Percentiles rank a stretch among this genome's conserved stretches.
Evolutionary conservation across 2,888 invertebrate genomes (phyloP).

Genomic region (Chironomus tentans): DNA sequence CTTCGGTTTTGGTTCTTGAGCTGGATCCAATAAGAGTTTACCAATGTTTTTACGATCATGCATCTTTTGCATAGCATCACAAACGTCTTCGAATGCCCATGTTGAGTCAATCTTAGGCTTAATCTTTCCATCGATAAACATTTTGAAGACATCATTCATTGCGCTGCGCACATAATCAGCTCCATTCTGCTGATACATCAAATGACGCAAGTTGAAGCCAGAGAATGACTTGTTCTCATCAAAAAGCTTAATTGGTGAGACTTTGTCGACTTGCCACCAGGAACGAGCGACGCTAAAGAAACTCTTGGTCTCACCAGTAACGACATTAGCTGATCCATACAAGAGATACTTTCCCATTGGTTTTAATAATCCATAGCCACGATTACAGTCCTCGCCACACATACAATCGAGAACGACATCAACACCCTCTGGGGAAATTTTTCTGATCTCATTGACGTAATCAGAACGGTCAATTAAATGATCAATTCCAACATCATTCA

Average conservation of each 20-base stretch:
- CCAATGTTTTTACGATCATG: slow-evolving; percentile 87
- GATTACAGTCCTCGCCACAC: slow-evolving; percentile 81
- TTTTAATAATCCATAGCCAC: slow-evolving; percentile 70
- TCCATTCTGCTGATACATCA: slow-evolving; percentile 69
- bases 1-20: slow-evolving; percentile 68
- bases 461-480: slow-evolving; percentile 73
- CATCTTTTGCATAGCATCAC: slow-evolving; percentile 87
- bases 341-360: slow-evolving; percentile 84
- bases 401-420: slow-evolving; percentile 81
- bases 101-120: slow-evolving; percentile 75
- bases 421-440: slow-evolving; percentile 68
- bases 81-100: slow-evolving; percentile 79
- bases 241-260: slow-evolving; percentile 77
- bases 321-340: slow-evolving; percentile 80
- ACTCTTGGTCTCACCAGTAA: slow-evolving; percentile 84
- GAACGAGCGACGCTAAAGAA: slow-evolving; percentile 84
- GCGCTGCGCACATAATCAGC: slow-evolving; percentile 60
- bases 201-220: slow-evolving; percentile 73
- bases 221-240: slow-evolving; percentile 79
- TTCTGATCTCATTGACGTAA: slow-evolving; percentile 74
- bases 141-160: slow-evolving; percentile 60
- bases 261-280: slow-evolving; percentile 91
- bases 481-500: slow-evolving; percentile 63
- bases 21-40: slow-evolving; percentile 75
- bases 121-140: slow-evolving; percentile 71